phyloP scores from a whole-genome alignment of 1,140 invertebrate species.

The Danaus plexippus region DNA sequence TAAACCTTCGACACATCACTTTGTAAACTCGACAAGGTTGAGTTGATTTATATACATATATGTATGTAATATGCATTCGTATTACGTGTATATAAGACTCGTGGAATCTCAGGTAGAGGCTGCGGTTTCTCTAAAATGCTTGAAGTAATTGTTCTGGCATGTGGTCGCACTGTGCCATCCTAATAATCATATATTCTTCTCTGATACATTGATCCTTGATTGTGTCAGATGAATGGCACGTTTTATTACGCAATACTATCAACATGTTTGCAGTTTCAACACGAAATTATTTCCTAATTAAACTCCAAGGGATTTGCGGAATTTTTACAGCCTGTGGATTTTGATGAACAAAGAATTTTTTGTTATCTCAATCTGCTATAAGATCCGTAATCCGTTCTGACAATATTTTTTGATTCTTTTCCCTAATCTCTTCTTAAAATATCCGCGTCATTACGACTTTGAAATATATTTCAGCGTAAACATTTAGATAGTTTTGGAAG shows the following conservation, averaged over 20 bases:
- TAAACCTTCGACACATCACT: conserved; percentile 11
- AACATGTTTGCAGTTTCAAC: conserved; percentile 32
- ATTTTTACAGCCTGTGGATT: conserved; percentile 19
- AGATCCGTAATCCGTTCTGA: no score
- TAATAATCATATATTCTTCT: conserved; percentile 55
- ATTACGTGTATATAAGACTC: conserved; percentile 20
- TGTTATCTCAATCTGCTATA: no score
- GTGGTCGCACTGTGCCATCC: conserved; percentile 53
- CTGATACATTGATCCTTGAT: conserved; percentile 47
- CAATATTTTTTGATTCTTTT: no score
- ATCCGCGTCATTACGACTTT: no score
- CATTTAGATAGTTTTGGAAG: no score
- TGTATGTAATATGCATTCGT: conserved; percentile 17
- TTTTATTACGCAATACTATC: conserved; percentile 37
- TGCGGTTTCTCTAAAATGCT: conserved; percentile 53
- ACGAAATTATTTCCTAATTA: conserved; percentile 35
- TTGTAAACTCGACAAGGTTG: conserved; percentile 15
- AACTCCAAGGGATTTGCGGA: conserved; percentile 23
- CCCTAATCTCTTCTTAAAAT: no score
- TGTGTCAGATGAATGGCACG: conserved; percentile 38
- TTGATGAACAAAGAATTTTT: conserved; percentile 7
- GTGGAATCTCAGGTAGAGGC: conserved; percentile 22
- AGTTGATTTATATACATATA: conserved; percentile 20
- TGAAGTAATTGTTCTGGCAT: conserved; percentile 59
- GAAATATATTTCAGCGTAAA: no score